Base-by-base conservation (phyloP, 2,888 invertebrate genomes). In the Xestia xanthographa region DNA sequence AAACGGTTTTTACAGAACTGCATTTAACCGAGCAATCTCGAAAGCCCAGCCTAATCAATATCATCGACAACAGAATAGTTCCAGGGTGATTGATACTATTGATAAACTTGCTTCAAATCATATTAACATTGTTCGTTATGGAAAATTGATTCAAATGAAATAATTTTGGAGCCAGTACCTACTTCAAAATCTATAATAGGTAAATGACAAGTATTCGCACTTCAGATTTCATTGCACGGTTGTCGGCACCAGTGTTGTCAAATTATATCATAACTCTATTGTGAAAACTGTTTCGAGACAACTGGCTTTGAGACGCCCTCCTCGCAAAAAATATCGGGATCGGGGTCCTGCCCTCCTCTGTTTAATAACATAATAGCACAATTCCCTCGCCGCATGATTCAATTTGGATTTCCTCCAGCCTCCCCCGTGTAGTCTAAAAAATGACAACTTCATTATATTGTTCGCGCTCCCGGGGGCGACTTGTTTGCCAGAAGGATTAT, bases 321-420 rank as follows among this genome's bases (percentile, higher is more conserved):
- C 91, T 91, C 89, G 90, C 89, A 91, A 95, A 96, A 96, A 96
- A 95, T 93, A 93, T 92, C 92, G 92, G 88, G 92, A 92, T 90
- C 96, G 93, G 96, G 96, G 95, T 95, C 97, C 96, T 97, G 97
- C 97, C 97, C 97, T 96, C 94, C 94, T 92, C 95, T 96, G 95
- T 97, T 97, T 97, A 97, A 97, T 97, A 97, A 97, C 97, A 97
- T 97, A 97, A 97, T 97, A 97, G 97, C 97, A 97, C 97, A 97
- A 97, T 97, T 97, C 97, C 97, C 97, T 96, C 96, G 97, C 96
- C 97, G 96, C 97, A 97, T 97, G 97, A 97, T 97, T 97, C 97
- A 97, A 97, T 97, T 97, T 97, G 96, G 97, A 97, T 97, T 97
- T 97, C 95, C 96, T 96, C 94, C 96, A 95, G 95, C 95, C 95